Conservation (phyloP, 1,140 invertebrate genomes). For the Drosophila eugracilis region DNA sequence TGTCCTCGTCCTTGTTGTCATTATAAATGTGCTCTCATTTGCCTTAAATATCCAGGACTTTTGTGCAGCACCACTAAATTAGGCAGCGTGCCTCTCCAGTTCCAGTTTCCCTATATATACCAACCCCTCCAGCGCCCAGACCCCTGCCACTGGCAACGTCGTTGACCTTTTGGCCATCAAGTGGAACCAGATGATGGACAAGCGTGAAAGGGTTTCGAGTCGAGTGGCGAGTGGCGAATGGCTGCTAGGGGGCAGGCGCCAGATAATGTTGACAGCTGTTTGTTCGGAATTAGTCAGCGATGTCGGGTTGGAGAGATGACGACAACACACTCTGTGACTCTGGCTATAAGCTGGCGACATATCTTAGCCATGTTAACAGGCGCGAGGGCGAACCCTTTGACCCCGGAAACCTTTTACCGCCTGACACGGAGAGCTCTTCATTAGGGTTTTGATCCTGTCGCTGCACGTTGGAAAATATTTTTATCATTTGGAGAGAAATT, state of each 20-base stretch:
- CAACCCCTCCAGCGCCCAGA: constrained; percentile 1
- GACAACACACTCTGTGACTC: constrained; percentile 71
- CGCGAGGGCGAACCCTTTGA: constrained; percentile 61
- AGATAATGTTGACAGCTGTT: constrained; percentile 78
- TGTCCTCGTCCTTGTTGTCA: constrained; percentile 68
- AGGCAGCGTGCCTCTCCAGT: constrained; percentile 38
- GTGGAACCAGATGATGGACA: constrained; percentile 66
- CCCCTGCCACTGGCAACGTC: constrained; percentile 15
- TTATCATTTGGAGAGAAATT: too few species aligned
- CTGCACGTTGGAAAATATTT: constrained; percentile 1
- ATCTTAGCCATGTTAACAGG: constrained; percentile 71
- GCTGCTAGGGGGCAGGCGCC: constrained; percentile 44
- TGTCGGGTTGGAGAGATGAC: constrained; percentile 70
- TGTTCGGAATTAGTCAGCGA: constrained; percentile 73
- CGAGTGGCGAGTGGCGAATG: too few species aligned
- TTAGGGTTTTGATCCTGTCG: constrained; percentile 40
- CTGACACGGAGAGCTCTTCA: constrained; percentile 55
- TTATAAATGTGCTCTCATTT: constrained; percentile 82
- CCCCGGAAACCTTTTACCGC: constrained; percentile 28
- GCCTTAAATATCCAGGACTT: constrained; percentile 77
- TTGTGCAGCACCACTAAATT: constrained; percentile 75
- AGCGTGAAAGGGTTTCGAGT: constrained; percentile 69
- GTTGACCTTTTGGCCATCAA: constrained; percentile 78
- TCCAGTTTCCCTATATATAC: constrained; percentile 3
- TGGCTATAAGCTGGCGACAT: constrained; percentile 55